Evolutionary conservation across 2,888 invertebrate species (phyloP), one percentile per base, ranked within the genome.

Genomic region (Carpatolechia fugitivella): DNA sequence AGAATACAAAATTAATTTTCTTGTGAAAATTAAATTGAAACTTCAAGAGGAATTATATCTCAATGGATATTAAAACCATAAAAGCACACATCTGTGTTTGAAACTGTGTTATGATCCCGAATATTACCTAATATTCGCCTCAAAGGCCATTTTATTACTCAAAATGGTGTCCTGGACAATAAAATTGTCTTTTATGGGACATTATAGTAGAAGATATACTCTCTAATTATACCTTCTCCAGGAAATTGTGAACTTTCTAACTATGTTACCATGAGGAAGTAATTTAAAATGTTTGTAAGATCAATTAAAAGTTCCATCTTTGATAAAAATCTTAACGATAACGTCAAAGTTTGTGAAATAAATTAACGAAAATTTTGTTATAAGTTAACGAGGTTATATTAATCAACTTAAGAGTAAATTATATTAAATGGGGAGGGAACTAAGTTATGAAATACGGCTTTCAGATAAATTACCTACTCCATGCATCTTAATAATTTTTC

Each of bases 271-370:
- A n/a, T n/a, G n/a, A 24, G 24, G 6, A 24, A 24, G 24, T 24
- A 24, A 24, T 24, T 24, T 24, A 24, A 24, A 24, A 24, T 24
- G 24, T 24, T 24, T 6, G 18, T 11, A 44, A 44, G 16, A 18
- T 20, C 44, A 44, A 44, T 44, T 44, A 44, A 44, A 44, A 18
- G 44, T 44, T 47, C 13, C 5, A 8, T 13, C 47, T 47, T 44
- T 44, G 44, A 44, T 44, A 44, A 44, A 14, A 40, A 40, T 14
- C 35, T 40, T 2, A 3, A 8, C 16, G 40, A 40, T 40, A 11
- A 13, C 16, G 16, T 40, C 40, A 4, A 14, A 35, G n/a, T 35
- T 35, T 35, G 10, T 3, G 35, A n/a, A 35, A 35, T 35, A n/a
- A 35, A 35, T 35, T 35, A 35, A 24, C 24, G 24, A 24, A 24